These are phyloP conservation scores for Harpagoxenus sublaevis DNA, from an alignment of 2,888 invertebrate species.

Conservation along the genomic window DNA sequence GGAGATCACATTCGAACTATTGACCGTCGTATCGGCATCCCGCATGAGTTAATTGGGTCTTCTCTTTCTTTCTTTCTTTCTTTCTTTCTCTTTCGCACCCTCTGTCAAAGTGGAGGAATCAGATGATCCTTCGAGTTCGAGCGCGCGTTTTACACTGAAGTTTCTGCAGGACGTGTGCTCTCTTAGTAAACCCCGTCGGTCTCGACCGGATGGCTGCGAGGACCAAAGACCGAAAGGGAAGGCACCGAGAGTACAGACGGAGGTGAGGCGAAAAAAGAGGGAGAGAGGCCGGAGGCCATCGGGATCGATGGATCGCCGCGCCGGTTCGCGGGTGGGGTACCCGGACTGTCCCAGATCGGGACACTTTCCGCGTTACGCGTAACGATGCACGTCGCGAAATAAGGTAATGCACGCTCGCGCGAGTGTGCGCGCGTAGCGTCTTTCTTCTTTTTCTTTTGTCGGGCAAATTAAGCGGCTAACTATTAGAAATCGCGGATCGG, in stretches of 20 bases:
- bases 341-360: conserved; percentile 76
- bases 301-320: conserved; percentile 71
- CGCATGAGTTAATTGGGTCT: not conserved
- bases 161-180: conserved; percentile 81
- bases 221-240: conserved; percentile 67
- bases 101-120: conserved; percentile 62
- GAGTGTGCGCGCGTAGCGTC: not conserved
- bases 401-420: conserved; percentile 50
- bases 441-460: conserved; percentile 7
- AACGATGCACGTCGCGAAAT: conserved; percentile 67
- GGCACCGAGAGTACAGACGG: conserved; percentile 29
- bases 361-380: conserved; percentile 78
- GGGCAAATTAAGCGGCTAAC: not conserved
- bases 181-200: conserved; percentile 82
- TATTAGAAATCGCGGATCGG: not conserved
- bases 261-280: conserved; percentile 47
- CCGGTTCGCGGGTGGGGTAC: conserved; percentile 72
- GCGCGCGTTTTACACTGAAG: conserved; percentile 84
- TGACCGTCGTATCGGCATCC: conserved; percentile 16
- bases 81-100: not conserved
- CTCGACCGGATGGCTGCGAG: conserved; percentile 66
- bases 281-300: conserved; percentile 56
- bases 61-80: not conserved
- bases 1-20: conserved; percentile 16
- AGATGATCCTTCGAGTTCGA: conserved; percentile 81